Evolutionary conservation across 2,888 invertebrate genomes (phyloP), one percentile per base, ranked within the genome.

Genomic region (Oligia latruncula): DNA sequence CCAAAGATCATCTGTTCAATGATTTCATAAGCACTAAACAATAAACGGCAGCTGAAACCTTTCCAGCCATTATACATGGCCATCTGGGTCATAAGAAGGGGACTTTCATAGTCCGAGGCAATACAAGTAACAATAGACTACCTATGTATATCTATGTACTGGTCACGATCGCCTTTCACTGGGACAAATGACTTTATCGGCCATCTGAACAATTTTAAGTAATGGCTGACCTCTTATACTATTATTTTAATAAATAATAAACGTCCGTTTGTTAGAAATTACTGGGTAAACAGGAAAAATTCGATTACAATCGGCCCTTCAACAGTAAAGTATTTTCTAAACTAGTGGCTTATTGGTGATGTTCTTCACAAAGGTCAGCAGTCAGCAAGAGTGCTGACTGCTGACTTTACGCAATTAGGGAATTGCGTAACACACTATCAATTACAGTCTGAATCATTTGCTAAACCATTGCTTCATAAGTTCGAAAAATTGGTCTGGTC

Each of bases 121-220:
- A 89, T 87, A 89, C 89, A 40, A 87, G 74, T 81, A 92, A 93
- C 92, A 93, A 94, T 93, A 87, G 91, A 73, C 81, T 82, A 82
- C 68, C 52, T 80, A 60, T n/a, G 20, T 55, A 46, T 6, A 20
- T 35, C 29, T 87, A 87, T 58, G 88, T 86, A 88, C 88, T 91
- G 90, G 91, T 92, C 93, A 93, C 92, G 92, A 93, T 89, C 90
- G 91, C 92, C 94, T 94, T 94, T 94, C 93, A 92, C 94, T 90
- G 86, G 88, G 87, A 90, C 88, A 90, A 92, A 92, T 91, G 90
- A 91, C 90, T 92, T 90, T 92, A 92, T 92, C 90, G 88, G 79
- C 85, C 83, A 90, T 90, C 90, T 91, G 87, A 70, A 65, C 82
- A 29, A 29, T 88, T 40, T 35, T n/a, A 81, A 81, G 40, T 66